Conservation (phyloP, 2,888 invertebrate species). For the Dascillus cervinus region DNA sequence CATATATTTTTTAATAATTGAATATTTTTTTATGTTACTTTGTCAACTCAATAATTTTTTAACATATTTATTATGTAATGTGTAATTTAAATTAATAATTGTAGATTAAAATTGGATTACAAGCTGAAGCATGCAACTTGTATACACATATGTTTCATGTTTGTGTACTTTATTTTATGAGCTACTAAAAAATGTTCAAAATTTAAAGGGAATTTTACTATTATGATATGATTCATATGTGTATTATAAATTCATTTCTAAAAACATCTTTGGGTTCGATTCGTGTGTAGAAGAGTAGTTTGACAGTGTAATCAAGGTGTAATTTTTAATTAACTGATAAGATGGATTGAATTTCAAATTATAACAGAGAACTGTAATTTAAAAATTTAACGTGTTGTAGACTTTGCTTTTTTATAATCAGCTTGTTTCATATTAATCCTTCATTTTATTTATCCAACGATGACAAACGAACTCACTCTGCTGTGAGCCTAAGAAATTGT, state of each 20-base stretch:
- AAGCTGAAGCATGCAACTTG: no score
- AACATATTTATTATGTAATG: no score
- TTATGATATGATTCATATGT: constrained; percentile 3
- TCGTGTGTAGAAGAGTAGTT: constrained; percentile 40
- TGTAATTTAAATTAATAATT: no score
- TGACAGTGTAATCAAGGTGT: constrained; percentile 37
- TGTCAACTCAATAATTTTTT: no score
- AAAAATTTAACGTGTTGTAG: no score
- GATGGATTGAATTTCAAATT: no score
- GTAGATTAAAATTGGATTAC: no score
- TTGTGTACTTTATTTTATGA: neutral
- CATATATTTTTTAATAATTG: no score
- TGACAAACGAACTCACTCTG: no score
- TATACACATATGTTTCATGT: neutral
- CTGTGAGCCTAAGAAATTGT: no score
- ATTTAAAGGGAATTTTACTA: neutral
- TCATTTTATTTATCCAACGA: no score
- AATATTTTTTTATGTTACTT: no score
- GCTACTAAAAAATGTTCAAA: neutral
- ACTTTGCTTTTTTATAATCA: constrained; percentile 3
- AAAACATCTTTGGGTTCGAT: constrained; percentile 26
- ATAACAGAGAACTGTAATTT: constrained; percentile 16
- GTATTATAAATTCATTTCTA: constrained; percentile 9
- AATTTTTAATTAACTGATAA: constrained; percentile 36
- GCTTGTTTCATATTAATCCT: constrained; percentile 2